phyloP scores from a whole-genome alignment of 2,797 vertebrate species.

The Mareca strepera region DNA sequence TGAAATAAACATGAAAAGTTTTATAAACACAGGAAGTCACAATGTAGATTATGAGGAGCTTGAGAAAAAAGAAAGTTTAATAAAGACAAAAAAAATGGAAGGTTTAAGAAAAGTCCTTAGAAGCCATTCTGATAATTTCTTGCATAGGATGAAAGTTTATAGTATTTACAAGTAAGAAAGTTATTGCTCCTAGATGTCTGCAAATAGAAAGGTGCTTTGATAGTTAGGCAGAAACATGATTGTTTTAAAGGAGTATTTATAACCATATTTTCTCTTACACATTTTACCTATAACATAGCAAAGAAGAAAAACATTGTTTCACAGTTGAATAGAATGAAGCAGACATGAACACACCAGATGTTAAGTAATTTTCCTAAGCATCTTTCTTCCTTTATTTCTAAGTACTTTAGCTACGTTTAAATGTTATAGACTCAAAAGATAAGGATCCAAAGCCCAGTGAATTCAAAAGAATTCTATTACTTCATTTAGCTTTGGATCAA shows the following conservation, averaged over 20 bases:
- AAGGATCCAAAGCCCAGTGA: constrained; percentile 1
- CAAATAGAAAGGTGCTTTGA: constrained; percentile 66
- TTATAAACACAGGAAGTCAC: constrained; percentile 67
- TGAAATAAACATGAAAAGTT: constrained; percentile 62
- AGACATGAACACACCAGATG: constrained; percentile 45
- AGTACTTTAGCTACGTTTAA: constrained; percentile 15
- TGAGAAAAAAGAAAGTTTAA: constrained; percentile 72
- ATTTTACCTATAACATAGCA: constrained; percentile 49
- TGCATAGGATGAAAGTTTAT: constrained; percentile 45
- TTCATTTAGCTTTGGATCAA: constrained; percentile 36
- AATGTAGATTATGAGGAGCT: constrained; percentile 66
- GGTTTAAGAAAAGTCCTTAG: constrained; percentile 61
- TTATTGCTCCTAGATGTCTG: constrained; percentile 64
- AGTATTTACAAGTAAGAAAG: constrained; percentile 58
- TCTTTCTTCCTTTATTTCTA: constrained; percentile 43
- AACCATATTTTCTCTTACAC: constrained; percentile 36
- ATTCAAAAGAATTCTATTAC: neutral
- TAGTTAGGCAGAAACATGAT: constrained; percentile 64
- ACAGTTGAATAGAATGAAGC: constrained; percentile 55
- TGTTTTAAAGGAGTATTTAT: constrained; percentile 49
- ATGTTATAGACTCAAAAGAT: neutral
- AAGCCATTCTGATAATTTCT: constrained; percentile 60
- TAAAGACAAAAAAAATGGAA: constrained; percentile 67
- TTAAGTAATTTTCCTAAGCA: constrained; percentile 31
- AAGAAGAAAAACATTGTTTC: constrained; percentile 62